Conservation (phyloP, 2,888 invertebrate species). For the Eristalis tenax region DNA sequence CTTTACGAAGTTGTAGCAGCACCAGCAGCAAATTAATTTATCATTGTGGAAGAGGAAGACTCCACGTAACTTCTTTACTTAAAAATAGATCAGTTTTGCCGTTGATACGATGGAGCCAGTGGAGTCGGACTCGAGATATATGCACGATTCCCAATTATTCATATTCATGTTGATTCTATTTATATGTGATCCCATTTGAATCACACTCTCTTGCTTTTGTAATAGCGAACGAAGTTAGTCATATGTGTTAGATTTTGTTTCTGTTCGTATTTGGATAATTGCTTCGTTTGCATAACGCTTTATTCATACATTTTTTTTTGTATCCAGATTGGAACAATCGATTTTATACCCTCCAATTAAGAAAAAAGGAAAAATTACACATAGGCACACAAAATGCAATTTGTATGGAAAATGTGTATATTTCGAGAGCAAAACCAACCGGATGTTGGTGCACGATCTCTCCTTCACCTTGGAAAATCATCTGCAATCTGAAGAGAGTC, state of each 20-base stretch:
- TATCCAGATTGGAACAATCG: conserved; percentile 3
- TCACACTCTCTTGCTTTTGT: conserved; percentile 20
- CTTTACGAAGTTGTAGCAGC: conserved; percentile 40
- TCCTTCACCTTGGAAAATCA: conserved; percentile 37
- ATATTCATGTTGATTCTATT: conserved; percentile 58
- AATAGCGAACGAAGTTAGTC: conserved; percentile 56
- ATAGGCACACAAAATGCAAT: too few species aligned
- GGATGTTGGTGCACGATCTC: conserved; percentile 10
- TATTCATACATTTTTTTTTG: too few species aligned
- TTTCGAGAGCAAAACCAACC: neutral
- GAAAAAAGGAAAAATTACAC: neutral
- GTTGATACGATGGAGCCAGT: conserved; percentile 1
- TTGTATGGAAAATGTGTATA: neutral
- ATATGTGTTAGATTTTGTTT: conserved; percentile 19
- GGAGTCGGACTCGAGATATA: conserved; percentile 14
- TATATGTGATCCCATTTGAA: conserved; percentile 67
- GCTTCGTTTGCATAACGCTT: conserved; percentile 52
- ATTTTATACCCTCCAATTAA: conserved; percentile 20
- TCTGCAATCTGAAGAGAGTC: neutral
- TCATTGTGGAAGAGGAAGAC: conserved; percentile 7
- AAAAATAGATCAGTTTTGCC: conserved; percentile 58
- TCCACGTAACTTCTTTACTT: conserved; percentile 60
- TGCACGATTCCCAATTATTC: conserved; percentile 49
- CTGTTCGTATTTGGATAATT: conserved; percentile 22
- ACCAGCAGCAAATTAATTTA: neutral